Base-by-base conservation (phyloP, 2,797 vertebrate genomes). In the Pyrocephalus nanus region DNA sequence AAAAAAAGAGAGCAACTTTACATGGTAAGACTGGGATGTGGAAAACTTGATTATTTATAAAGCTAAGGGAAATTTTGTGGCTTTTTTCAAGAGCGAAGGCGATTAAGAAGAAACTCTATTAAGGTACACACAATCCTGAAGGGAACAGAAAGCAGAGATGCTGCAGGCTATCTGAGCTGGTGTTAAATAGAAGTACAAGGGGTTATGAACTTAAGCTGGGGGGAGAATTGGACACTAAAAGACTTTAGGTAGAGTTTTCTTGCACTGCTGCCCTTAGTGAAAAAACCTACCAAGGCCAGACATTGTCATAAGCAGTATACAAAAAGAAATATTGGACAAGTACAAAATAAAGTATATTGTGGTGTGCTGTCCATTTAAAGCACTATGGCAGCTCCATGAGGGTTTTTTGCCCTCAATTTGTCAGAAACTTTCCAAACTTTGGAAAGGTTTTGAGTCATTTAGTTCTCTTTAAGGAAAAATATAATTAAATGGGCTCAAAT, bases 161-260 rank as follows among this genome's bases (percentile, higher is more conserved):
- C 98, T 98, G 95, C 97, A 97, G 98, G 98, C 98, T 97, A 98
- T 98, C 96, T 97, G 96, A 96, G 97, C 96, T 94, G 93, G 96
- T 97, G 98, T 98, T 98, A 98, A 98, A 96, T 95, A 97, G 89
- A 96, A 96, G 97, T 97, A 98, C 96, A 96, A 97, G 97, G 95
- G 97, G 98, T 97, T 97, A 97, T 97, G 98, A 98, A 98, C 98
- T 96, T 96, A 83, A 93, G 93, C 96, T 97, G 81, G 92, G 92
- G 96, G 95, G 95, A 97, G 97, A 97, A 97, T 94, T 95, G 94
- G 92, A 85, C 94, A 91, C 96, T 96, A 96, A 96, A 97, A 97
- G 96, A 97, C 94, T 95, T 97, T 96, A 97, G 87, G 95, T 79
- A 93, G 79, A 90, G 86, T 95, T 97, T 96, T 94, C 96, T 95